phyloP scores from a whole-genome alignment of 2,113 vertebrate genomes.

The Oreocharis arfaki region DNA sequence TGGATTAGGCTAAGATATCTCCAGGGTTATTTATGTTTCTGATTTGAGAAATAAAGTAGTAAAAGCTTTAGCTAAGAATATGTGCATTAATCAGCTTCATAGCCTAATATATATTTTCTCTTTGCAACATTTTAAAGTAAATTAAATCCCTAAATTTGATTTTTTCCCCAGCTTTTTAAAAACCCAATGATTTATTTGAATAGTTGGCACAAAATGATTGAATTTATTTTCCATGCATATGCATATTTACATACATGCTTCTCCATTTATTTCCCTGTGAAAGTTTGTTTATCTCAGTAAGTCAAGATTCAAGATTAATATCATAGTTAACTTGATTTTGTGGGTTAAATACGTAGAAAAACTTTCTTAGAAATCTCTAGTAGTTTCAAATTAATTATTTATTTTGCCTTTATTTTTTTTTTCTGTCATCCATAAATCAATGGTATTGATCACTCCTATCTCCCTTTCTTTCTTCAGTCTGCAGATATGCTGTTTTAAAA shows the following conservation, averaged over 20 bases:
- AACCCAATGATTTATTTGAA: background rate
- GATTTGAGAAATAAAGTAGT: background rate
- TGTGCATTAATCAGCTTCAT: background rate
- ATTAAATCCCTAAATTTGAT: background rate
- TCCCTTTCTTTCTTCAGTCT: background rate
- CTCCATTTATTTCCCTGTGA: background rate
- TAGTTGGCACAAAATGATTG: background rate
- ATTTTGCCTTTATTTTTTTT: background rate
- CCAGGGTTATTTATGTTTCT: background rate
- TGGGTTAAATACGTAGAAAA: background rate
- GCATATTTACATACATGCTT: background rate
- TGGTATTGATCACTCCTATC: background rate
- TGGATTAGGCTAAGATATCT: background rate
- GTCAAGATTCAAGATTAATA: background rate
- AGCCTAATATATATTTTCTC: background rate
- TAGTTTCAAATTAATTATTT: background rate
- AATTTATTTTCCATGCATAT: background rate
- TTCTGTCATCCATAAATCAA: background rate
- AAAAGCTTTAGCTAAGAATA: background rate
- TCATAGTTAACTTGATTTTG: background rate
- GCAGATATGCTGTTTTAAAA: background rate
- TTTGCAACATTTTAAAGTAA: background rate
- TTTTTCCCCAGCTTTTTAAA: background rate
- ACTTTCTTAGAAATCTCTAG: background rate
- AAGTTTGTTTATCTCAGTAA: background rate